Base-by-base conservation (phyloP, 2,113 vertebrate species). In the Chloroceryle aenea region DNA sequence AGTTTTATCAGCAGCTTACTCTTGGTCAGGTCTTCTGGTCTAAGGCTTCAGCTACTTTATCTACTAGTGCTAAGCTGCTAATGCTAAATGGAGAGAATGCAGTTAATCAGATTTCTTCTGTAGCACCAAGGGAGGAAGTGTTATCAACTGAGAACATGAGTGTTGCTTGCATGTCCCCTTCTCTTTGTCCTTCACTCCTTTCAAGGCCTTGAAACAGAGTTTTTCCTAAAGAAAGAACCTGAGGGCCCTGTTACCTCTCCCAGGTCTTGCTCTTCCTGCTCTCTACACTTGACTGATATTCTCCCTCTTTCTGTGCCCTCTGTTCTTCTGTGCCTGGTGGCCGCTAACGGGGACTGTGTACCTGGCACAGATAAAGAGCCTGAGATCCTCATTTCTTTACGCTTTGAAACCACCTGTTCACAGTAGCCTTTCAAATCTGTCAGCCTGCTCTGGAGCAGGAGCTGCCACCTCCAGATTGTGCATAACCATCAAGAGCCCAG, bases 161-260 rank as follows among this genome's bases (percentile, higher is more conserved):
- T 36, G 10, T 1, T 42, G 11, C 43, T 38, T 9, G 4, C n/a
- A 13, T 55, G 45, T 63, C 78, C 30, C 32, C 27, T 38, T 23
- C 19, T 59, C 48, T 27, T 29, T 75, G 40, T 14, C 72, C 48
- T 66, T 59, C 38, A 20, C 8, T 34, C 56, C 69, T 62, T 79
- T 47, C 52, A 64, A 36, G 53, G 63, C 18, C 77, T 95, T 95
- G 56, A 92, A 93, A 82, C 36, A 63, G 36, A 83, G 32, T 81
- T 94, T 94, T 90, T 95, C 89, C 43, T 55, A 22, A 26, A 36
- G 82, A 67, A 64, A 48, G 43, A 36, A 32, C 19, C 61, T 34
- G 89, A 76, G 81, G 32, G 69, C 53, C 0, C 4, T 25, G n/a
- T 59, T 89, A 42, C 30, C 56, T 91, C 82, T 69, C 76, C 19